These are phyloP conservation scores for Chromoteleia sp. DNA, from an alignment of 2,888 invertebrate species.

Conservation along the genomic window DNA sequence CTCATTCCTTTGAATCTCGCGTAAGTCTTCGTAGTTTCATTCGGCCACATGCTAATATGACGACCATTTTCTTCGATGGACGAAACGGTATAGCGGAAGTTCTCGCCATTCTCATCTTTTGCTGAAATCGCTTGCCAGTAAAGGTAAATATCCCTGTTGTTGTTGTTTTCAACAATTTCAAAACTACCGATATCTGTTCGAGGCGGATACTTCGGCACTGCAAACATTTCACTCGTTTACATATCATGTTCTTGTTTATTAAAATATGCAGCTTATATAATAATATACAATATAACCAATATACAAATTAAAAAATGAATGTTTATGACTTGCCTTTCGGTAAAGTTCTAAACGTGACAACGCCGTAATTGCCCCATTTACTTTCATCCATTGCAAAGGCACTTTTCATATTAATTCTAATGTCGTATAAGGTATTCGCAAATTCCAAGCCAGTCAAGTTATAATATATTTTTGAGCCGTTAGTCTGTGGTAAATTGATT, in stretches of 20 bases:
- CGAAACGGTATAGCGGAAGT: conserved; percentile 90
- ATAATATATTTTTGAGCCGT: conserved; percentile 73
- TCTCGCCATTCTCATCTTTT: conserved; percentile 89
- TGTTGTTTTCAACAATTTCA: conserved; percentile 85
- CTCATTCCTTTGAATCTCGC: conserved; percentile 86
- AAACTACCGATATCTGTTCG: conserved; percentile 91
- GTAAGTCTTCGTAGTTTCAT: conserved; percentile 87
- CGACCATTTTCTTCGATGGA: conserved; percentile 84
- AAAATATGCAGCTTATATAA: no score
- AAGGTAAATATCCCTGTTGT: conserved; percentile 88
- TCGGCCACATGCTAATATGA: conserved; percentile 84
- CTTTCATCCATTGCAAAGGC: conserved; percentile 85
- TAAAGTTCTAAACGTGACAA: conserved; percentile 87
- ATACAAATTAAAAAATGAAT: neutral
- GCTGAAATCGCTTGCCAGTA: conserved; percentile 92
- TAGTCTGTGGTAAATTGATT: conserved; percentile 61
- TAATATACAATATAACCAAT: neutral
- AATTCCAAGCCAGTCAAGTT: conserved; percentile 87
- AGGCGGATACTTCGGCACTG: conserved; percentile 89
- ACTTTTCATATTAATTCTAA: conserved; percentile 89
- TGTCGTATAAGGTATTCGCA: conserved; percentile 89
- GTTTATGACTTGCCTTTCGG: conserved; percentile 77
- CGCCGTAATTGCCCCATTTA: conserved; percentile 90
- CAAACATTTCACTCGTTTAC: no score
- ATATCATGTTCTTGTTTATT: no score